Conservation (phyloP, 2,797 vertebrate species). For the Okamejei kenojei region DNA sequence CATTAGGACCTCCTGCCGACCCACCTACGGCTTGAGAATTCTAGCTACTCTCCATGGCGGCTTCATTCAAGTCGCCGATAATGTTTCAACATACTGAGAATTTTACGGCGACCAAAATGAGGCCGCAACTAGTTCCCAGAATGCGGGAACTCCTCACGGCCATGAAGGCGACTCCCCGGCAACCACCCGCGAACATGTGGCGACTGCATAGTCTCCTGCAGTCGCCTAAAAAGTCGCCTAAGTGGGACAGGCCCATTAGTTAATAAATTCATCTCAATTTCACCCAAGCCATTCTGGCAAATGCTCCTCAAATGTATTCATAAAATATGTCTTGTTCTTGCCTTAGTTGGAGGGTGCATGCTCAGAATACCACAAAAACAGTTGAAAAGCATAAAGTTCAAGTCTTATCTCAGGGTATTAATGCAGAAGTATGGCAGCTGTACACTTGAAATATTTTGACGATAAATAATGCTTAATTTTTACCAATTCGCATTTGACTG, state of each 20-base stretch:
- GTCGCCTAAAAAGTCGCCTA: no score
- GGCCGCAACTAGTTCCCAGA: no score
- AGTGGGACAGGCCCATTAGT: not conserved
- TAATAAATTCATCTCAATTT: not conserved
- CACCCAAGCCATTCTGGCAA: not conserved
- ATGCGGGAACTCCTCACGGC: no score
- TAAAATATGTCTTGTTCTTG: not conserved
- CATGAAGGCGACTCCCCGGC: no score
- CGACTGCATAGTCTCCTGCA: no score
- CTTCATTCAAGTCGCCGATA: no score
- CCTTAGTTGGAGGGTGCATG: not conserved
- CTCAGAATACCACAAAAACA: not conserved
- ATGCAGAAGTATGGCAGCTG: not conserved
- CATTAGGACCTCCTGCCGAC: no score
- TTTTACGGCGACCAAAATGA: no score
- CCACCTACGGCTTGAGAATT: no score
- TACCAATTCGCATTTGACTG: not conserved
- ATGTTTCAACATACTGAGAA: no score
- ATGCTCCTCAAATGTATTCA: not conserved
- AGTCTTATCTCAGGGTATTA: not conserved
- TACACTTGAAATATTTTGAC: not conserved
- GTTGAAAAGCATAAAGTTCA: constrained; percentile 4
- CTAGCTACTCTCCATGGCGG: no score
- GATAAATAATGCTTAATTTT: not conserved
- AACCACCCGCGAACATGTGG: no score